These are phyloP conservation scores for Drosophila merina DNA, from an alignment of 2,888 invertebrate genomes.

Conservation along the genomic window DNA sequence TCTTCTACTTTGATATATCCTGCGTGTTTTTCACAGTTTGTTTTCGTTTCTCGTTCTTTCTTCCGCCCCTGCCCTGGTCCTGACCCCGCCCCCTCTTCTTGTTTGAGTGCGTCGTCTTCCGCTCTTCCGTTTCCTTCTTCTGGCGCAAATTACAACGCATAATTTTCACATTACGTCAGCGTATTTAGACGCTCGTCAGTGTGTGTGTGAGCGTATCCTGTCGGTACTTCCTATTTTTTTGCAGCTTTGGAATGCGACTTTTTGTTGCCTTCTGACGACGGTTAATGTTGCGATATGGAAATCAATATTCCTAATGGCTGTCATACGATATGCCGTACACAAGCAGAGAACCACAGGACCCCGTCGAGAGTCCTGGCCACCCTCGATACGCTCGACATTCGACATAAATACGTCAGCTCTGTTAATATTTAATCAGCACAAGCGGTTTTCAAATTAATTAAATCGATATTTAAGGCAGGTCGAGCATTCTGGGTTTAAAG, in stretches of 20 bases:
- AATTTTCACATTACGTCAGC: conserved; percentile 80
- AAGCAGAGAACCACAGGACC: conserved; percentile 7
- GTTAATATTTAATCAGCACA: conserved; percentile 48
- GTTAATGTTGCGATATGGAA: conserved; percentile 71
- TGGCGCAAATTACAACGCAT: conserved; percentile 76
- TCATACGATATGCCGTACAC: conserved; percentile 51
- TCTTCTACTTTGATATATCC: conserved; percentile 55
- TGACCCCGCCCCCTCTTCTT: conserved; percentile 18
- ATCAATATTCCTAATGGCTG: conserved; percentile 76
- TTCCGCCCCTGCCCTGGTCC: not conserved
- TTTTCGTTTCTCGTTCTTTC: conserved; percentile 29
- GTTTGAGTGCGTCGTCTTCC: conserved; percentile 75
- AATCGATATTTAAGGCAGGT: conserved; percentile 32
- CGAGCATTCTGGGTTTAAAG: not conserved
- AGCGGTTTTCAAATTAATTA: conserved; percentile 53
- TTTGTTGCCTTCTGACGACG: conserved; percentile 50
- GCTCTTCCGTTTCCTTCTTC: conserved; percentile 70
- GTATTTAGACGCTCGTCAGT: conserved; percentile 36
- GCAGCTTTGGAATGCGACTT: conserved; percentile 28
- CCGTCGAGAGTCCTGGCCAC: conserved; percentile 2
- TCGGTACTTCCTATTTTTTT: conserved; percentile 23
- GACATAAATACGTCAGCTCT: conserved; percentile 32
- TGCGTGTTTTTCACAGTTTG: conserved; percentile 37
- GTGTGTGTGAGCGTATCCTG: conserved; percentile 25
- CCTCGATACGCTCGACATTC: conserved; percentile 27